phyloP scores from a whole-genome alignment of 2,888 invertebrate species.

The Ashinkailepas kermadecensis region DNA sequence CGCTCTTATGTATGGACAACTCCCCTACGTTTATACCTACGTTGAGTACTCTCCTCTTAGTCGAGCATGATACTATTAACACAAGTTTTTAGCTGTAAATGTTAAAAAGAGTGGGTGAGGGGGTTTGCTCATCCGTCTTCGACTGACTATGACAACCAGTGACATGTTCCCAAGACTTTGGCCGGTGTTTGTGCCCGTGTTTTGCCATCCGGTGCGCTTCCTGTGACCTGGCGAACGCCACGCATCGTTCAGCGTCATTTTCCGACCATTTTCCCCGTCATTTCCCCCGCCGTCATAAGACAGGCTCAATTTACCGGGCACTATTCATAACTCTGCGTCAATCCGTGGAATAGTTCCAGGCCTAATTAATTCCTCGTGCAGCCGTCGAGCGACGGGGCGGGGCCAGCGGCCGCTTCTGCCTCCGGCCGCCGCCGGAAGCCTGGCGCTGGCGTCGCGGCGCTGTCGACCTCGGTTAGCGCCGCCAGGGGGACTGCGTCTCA shows the following conservation, averaged over 20 bases:
- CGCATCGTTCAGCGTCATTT: slow-evolving; percentile 1
- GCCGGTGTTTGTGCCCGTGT: background rate
- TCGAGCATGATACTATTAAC: no score
- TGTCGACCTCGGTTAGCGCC: background rate
- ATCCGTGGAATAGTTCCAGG: background rate
- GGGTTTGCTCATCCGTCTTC: no score
- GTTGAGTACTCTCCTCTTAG: no score
- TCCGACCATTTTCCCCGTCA: background rate
- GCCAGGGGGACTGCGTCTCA: background rate
- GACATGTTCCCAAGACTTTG: background rate
- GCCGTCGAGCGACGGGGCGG: background rate
- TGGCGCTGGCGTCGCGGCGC: background rate
- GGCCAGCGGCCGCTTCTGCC: background rate
- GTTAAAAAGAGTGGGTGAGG: no score
- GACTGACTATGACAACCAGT: no score
- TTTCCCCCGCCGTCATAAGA: background rate
- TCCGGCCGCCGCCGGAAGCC: slow-evolving; percentile 6
- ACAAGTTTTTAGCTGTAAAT: no score
- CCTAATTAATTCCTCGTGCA: background rate
- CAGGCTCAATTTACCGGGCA: slow-evolving; percentile 19
- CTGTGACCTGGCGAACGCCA: background rate
- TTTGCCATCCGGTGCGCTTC: background rate
- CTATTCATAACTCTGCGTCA: slow-evolving; percentile 17
- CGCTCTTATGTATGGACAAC: no score
- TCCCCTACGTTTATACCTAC: no score